A percentile compares a stretch with the other conserved stretches of the same genome.
These are phyloP conservation scores for Trissoscelio sp. DNA, from an alignment of 2,888 invertebrate genomes.

Conservation along the genomic window DNA sequence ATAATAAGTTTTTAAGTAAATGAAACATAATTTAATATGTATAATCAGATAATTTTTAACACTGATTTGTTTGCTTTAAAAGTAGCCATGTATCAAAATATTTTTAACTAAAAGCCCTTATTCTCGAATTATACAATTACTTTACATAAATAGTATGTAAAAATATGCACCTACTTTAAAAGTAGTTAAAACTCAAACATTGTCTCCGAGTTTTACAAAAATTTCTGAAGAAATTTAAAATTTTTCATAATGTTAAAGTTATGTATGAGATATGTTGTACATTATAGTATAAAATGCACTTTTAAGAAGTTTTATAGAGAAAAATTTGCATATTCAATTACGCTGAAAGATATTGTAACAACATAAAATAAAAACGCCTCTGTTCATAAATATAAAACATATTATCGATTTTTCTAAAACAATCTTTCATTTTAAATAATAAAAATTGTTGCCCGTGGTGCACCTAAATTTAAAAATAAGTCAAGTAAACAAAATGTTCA, in stretches of 20 bases:
- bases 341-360: slow-evolving; percentile 6
- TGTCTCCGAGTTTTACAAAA: slow-evolving; percentile 15
- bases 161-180: slow-evolving; percentile 33
- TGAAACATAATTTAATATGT: too few species aligned
- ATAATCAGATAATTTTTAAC: too few species aligned
- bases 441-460: not conserved
- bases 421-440: not conserved
- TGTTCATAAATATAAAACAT: not conserved
- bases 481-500: not conserved
- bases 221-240: slow-evolving; percentile 13
- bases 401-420: not conserved
- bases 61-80: too few species aligned
- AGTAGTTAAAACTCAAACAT: slow-evolving; percentile 30
- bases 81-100: not conserved
- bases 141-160: slow-evolving; percentile 26
- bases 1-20: too few species aligned
- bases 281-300: slow-evolving; percentile 16
- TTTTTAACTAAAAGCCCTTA: not conserved
- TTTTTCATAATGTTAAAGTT: slow-evolving; percentile 26
- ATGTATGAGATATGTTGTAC: slow-evolving; percentile 24
- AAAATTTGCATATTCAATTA: slow-evolving; percentile 24
- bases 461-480: not conserved
- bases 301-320: slow-evolving; percentile 11
- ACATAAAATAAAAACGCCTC: not conserved
- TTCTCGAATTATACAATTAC: slow-evolving; percentile 15